Percentiles rank a stretch among this genome's conserved stretches.
Conservation (phyloP, 2,888 invertebrate species). For the Cheilosia scutellata region DNA sequence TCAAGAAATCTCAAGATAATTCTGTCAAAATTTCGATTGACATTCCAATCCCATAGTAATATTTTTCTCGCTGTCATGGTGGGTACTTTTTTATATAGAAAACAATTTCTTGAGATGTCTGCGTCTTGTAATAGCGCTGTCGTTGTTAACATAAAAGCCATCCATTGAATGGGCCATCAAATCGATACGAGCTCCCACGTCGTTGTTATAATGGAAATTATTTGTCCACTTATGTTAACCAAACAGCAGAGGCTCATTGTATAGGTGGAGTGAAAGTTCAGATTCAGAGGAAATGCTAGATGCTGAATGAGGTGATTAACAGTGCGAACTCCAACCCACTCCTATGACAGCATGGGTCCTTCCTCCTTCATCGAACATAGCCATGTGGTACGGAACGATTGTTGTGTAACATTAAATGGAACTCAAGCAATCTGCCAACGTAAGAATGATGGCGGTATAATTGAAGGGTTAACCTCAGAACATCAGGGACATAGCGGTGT, state of each 20-base stretch:
- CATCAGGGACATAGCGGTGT: constrained; percentile 29
- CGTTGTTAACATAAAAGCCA: constrained; percentile 14
- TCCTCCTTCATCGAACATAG: constrained; percentile 14
- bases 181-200: constrained; percentile 31
- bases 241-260: constrained; percentile 18
- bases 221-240: constrained; percentile 62
- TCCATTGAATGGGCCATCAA: constrained; percentile 25
- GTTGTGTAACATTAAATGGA: constrained; percentile 49
- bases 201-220: constrained; percentile 63
- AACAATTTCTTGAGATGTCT: constrained; percentile 37
- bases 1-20: constrained; percentile 55
- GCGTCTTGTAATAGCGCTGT: constrained; percentile 37
- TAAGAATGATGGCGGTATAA: constrained; percentile 62
- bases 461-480: constrained; percentile 70
- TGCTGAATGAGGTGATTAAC: constrained; percentile 56
- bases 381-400: constrained; percentile 46
- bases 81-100: constrained; percentile 8
- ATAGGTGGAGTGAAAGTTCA: neutral
- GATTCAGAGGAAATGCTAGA: constrained; percentile 25
- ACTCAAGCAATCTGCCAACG: constrained; percentile 57
- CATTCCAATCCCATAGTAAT: constrained; percentile 4
- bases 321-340: constrained; percentile 48
- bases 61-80: constrained; percentile 8
- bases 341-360: neutral
- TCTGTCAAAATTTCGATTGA: constrained; percentile 53